Percentiles rank a stretch among this genome's conserved stretches.
Conservation (phyloP, 2,888 invertebrate genomes). For the Plusia festucae region DNA sequence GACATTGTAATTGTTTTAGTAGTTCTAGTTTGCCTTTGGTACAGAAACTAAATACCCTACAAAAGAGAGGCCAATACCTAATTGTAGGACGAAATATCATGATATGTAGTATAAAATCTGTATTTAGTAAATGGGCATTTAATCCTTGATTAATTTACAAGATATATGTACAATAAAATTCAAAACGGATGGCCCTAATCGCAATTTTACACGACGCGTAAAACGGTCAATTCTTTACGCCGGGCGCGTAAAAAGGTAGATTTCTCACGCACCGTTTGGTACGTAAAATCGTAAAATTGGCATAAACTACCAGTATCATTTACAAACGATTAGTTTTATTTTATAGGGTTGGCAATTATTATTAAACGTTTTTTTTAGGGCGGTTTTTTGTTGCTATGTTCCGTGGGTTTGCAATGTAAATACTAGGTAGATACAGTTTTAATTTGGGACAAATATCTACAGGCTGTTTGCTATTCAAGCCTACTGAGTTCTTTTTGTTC, state of each 20-base stretch:
- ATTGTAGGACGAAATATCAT: too few relatives aligned
- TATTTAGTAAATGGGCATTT: background rate
- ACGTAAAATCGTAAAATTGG: constrained; percentile 58
- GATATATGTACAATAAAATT: constrained; percentile 42
- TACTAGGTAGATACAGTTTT: background rate
- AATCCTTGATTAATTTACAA: background rate
- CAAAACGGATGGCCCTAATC: constrained; percentile 42
- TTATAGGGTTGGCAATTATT: constrained; percentile 39
- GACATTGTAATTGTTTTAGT: too few relatives aligned
- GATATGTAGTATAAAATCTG: too few relatives aligned
- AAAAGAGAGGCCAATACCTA: too few relatives aligned
- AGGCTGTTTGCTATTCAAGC: too few relatives aligned
- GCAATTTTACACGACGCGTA: constrained; percentile 53
- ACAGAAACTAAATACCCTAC: too few relatives aligned
- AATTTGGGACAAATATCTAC: too few relatives aligned
- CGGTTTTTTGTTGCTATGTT: background rate
- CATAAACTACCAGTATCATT: constrained; percentile 60
- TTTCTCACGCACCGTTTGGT: constrained; percentile 61
- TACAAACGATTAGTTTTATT: constrained; percentile 56
- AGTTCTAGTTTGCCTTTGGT: too few relatives aligned
- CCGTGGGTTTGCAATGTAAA: background rate
- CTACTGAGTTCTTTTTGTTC: background rate
- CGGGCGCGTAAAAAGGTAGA: constrained; percentile 59
- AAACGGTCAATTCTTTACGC: constrained; percentile 47
- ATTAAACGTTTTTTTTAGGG: background rate